phyloP scores from a whole-genome alignment of 2,888 invertebrate species.

The Neuroscelio doddi region DNA sequence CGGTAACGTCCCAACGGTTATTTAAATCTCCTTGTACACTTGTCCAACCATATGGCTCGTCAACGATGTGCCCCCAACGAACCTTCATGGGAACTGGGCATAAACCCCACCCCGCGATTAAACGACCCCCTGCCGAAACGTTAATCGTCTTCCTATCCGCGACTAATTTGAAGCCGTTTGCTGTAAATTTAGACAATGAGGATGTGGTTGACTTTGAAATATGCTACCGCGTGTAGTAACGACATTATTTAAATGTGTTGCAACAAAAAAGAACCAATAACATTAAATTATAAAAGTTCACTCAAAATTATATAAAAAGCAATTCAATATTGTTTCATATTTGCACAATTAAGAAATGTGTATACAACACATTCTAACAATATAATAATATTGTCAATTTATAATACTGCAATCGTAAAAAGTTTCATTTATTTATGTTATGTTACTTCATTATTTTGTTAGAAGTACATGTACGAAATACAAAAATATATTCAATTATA shows the following conservation, averaged over 20 bases:
- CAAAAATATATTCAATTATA: no score
- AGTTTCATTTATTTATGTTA: no score
- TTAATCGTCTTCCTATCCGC: constrained; percentile 60
- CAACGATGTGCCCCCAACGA: constrained; percentile 68
- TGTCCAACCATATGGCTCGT: constrained; percentile 66
- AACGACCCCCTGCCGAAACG: constrained; percentile 53
- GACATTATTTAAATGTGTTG: not conserved
- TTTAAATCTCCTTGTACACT: constrained; percentile 71
- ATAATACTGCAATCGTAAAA: no score
- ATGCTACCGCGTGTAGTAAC: not conserved
- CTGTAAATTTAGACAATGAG: constrained; percentile 61
- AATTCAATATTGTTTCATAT: no score
- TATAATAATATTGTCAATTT: no score
- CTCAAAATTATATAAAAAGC: no score
- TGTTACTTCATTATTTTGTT: no score
- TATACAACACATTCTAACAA: no score
- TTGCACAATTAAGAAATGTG: no score
- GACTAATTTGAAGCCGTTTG: constrained; percentile 51
- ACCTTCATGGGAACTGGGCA: constrained; percentile 71
- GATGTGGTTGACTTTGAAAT: constrained; percentile 51
- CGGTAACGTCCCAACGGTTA: constrained; percentile 65
- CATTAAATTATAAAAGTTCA: no score
- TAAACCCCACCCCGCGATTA: constrained; percentile 40
- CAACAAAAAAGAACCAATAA: no score
- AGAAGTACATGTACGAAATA: no score